phyloP scores from a whole-genome alignment of 1,140 invertebrate genomes.

The Arion vulgaris region DNA sequence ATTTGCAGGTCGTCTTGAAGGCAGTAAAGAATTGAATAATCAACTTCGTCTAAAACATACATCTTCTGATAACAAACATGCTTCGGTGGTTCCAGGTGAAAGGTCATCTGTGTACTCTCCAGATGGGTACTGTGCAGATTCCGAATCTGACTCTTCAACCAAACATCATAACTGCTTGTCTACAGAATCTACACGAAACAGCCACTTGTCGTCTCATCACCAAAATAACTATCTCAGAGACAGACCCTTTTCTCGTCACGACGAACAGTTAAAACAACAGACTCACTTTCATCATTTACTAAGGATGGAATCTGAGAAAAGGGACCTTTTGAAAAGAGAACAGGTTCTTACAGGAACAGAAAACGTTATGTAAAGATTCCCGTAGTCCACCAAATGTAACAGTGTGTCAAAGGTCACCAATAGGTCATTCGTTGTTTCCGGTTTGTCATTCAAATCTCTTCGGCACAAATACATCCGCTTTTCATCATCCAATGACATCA shows the following conservation, averaged over 20 bases:
- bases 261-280: constrained; percentile 21
- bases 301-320: constrained; percentile 39
- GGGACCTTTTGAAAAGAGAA: constrained; percentile 47
- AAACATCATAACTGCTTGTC: neutral
- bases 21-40: neutral
- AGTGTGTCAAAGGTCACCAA: constrained; percentile 51
- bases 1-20: neutral
- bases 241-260: neutral
- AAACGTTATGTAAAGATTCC: constrained; percentile 38
- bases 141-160: neutral
- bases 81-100: neutral
- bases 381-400: constrained; percentile 61
- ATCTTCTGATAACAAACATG: neutral
- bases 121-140: constrained; percentile 14
- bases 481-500: constrained; percentile 43
- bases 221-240: neutral
- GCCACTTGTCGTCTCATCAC: neutral
- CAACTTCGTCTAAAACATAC: neutral
- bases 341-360: constrained; percentile 43
- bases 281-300: constrained; percentile 26
- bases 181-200: neutral
- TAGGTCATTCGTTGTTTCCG: constrained; percentile 37
- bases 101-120: neutral
- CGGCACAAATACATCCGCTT: constrained; percentile 27
- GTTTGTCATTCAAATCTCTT: constrained; percentile 43